Evolutionary conservation across 2,888 invertebrate genomes (phyloP).

Genomic region (Drosophila mayaguana): DNA sequence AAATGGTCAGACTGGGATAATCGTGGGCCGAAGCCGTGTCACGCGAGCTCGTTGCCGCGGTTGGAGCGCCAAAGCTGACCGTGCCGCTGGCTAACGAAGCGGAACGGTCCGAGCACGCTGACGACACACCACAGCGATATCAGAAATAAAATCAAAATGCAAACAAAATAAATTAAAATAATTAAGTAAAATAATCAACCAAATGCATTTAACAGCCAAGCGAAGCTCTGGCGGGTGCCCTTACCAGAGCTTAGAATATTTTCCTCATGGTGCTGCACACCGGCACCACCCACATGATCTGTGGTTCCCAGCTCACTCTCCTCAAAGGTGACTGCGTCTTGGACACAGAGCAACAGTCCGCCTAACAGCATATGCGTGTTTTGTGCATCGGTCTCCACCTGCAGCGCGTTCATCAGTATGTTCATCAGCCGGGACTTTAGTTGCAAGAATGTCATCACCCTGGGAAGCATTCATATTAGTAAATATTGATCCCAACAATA

Average conservation of each 20-base stretch:
- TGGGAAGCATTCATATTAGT: conserved; percentile 38
- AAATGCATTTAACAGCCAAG: neutral
- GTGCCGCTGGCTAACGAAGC: conserved; percentile 85
- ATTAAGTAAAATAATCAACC: conserved; percentile 32
- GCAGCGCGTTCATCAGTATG: conserved; percentile 92
- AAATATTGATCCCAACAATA: neutral
- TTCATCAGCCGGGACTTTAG: conserved; percentile 92
- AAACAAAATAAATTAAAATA: conserved; percentile 48
- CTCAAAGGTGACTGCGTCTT: conserved; percentile 92
- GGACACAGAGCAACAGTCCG: conserved; percentile 91
- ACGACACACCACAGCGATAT: conserved; percentile 33
- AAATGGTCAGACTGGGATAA: conserved; percentile 86
- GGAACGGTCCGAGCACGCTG: conserved; percentile 85
- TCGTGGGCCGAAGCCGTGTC: conserved; percentile 84
- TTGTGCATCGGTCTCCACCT: conserved; percentile 93
- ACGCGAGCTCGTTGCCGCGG: conserved; percentile 82
- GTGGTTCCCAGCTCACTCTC: conserved; percentile 88
- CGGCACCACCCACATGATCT: conserved; percentile 86
- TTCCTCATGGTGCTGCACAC: conserved; percentile 77
- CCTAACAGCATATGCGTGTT: conserved; percentile 95
- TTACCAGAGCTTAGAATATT: conserved; percentile 90
- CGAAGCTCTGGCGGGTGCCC: neutral
- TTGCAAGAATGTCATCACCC: conserved; percentile 88
- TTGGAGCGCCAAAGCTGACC: conserved; percentile 84
- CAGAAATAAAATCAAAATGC: conserved; percentile 46